phyloP scores from a whole-genome alignment of 2,797 vertebrate genomes.

The Smutsia gigantea region DNA sequence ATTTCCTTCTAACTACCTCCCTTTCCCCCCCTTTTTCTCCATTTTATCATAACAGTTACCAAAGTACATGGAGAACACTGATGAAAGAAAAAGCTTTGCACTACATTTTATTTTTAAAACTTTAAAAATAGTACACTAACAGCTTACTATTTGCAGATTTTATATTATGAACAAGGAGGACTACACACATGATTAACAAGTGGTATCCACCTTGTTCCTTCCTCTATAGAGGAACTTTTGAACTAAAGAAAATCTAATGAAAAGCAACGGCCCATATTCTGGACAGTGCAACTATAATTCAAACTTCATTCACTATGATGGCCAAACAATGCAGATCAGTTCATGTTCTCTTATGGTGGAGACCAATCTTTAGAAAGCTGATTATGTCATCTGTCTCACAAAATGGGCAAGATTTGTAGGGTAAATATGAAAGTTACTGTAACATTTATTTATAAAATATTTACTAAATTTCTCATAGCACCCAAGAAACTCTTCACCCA shows the following conservation, averaged over 20 bases:
- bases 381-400: neutral
- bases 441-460: neutral
- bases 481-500: neutral
- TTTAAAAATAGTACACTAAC: neutral
- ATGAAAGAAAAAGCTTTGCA: neutral
- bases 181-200: neutral
- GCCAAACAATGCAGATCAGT: neutral
- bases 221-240: neutral
- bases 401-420: neutral
- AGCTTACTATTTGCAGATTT: neutral
- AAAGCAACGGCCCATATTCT: neutral
- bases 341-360: neutral
- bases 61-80: neutral
- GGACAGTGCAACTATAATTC: neutral
- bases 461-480: constrained; percentile 1
- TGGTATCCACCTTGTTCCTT: neutral
- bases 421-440: neutral
- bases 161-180: neutral
- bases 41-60: neutral
- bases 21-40: neutral
- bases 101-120: neutral
- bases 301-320: neutral
- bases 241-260: neutral
- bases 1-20: neutral
- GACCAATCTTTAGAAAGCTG: neutral